Evolutionary conservation across 2,797 vertebrate genomes (phyloP).

Genomic region (Chaunax sp.): DNA sequence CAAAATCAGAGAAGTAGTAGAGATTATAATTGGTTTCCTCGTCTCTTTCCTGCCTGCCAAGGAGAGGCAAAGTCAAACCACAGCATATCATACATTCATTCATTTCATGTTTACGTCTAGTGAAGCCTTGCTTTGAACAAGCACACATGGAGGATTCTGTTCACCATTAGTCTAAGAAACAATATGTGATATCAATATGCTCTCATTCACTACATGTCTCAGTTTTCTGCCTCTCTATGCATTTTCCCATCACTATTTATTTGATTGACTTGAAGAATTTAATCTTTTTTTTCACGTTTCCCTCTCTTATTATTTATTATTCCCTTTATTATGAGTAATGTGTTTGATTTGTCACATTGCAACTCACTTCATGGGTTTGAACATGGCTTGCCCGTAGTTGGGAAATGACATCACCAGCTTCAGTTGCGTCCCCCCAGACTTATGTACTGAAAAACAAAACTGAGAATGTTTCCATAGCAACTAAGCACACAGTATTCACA

Average conservation of each 20-base stretch:
- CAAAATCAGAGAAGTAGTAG: slow-evolving; percentile 91
- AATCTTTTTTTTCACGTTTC: too few species aligned
- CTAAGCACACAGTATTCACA: slow-evolving; percentile 17
- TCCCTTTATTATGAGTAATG: too few species aligned
- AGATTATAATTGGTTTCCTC: slow-evolving; percentile 88
- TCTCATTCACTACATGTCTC: too few species aligned
- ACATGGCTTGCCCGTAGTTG: slow-evolving; percentile 86
- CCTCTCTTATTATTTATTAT: too few species aligned
- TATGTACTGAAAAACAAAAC: slow-evolving; percentile 83
- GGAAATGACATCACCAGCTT: slow-evolving; percentile 87
- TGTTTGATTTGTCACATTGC: not conserved
- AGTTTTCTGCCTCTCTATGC: too few species aligned
- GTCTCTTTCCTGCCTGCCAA: slow-evolving; percentile 83
- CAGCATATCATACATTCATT: not conserved
- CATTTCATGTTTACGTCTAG: not conserved
- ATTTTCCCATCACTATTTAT: too few species aligned
- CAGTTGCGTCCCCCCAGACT: slow-evolving; percentile 86
- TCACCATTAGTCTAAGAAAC: too few species aligned
- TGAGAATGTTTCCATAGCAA: slow-evolving; percentile 61
- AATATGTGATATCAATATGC: too few species aligned
- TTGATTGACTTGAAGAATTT: too few species aligned
- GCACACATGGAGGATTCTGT: too few species aligned
- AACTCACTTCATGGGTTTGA: slow-evolving; percentile 90
- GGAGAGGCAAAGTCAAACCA: not conserved
- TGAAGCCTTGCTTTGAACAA: too few species aligned